Evolutionary conservation across 2,888 invertebrate genomes (phyloP).

Genomic region (Eretmocerus hayati): DNA sequence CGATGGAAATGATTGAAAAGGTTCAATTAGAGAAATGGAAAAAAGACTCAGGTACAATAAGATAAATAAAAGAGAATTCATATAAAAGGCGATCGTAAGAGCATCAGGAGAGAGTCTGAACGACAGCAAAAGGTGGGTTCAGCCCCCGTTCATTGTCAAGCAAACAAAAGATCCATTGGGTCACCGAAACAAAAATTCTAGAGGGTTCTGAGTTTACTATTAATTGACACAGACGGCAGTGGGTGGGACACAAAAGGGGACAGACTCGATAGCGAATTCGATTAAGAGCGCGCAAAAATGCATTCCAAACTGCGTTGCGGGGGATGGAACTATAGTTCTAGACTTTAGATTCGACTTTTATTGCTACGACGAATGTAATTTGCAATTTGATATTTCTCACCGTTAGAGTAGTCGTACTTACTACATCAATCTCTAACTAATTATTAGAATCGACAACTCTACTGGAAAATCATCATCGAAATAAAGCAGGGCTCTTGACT

Average conservation of each 20-base stretch:
- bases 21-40: not conserved
- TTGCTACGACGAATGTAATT: too few species aligned
- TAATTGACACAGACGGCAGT: conserved; percentile 20
- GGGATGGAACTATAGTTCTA: too few species aligned
- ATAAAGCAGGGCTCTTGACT: too few species aligned
- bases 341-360: too few species aligned
- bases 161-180: conserved; percentile 25
- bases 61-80: not conserved
- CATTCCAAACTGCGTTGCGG: too few species aligned
- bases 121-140: conserved; percentile 12
- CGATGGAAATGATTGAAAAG: not conserved
- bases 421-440: too few species aligned
- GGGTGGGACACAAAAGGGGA: not conserved
- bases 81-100: not conserved
- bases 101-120: conserved; percentile 1
- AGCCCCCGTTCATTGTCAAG: too few species aligned
- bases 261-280: not conserved
- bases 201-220: conserved; percentile 8
- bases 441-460: too few species aligned
- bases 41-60: not conserved
- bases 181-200: conserved; percentile 22
- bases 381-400: too few species aligned
- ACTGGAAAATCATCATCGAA: too few species aligned
- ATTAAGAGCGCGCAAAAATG: not conserved
- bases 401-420: too few species aligned